Evolutionary conservation across 2,797 vertebrate species (phyloP).

Genomic region (Syndactyla subalaris): DNA sequence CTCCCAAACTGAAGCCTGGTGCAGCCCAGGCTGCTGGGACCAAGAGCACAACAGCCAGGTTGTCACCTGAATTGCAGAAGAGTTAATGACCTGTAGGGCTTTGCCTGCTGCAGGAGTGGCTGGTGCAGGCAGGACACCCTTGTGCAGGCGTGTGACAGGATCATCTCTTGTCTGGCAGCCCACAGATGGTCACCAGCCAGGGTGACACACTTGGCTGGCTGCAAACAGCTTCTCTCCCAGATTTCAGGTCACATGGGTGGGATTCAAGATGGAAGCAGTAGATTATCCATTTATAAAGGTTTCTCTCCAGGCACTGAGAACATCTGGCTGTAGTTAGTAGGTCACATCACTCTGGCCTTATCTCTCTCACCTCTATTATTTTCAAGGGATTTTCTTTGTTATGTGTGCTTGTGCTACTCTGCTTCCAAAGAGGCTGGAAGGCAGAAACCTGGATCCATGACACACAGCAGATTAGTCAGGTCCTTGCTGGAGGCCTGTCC

Average conservation of each 20-base stretch:
- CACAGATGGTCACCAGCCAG: neutral
- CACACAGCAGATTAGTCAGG: rapidly evolving
- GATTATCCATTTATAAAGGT: neutral
- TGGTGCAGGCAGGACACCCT: neutral
- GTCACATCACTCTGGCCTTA: neutral
- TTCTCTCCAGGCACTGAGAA: neutral
- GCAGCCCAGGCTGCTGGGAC: neutral
- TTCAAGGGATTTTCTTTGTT: neutral
- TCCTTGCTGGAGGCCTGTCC: neutral
- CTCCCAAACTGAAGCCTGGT: neutral
- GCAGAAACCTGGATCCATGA: neutral
- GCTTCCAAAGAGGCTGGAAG: neutral
- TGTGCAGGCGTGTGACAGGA: neutral
- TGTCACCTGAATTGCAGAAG: neutral
- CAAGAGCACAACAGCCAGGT: neutral
- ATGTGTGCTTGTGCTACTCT: rapidly evolving
- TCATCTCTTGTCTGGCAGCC: neutral
- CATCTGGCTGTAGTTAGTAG: neutral
- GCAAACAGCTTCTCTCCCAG: neutral
- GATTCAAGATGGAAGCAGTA: neutral
- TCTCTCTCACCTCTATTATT: neutral
- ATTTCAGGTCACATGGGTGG: neutral
- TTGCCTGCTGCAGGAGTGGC: neutral
- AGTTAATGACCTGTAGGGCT: neutral
- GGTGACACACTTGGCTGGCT: neutral